Evolutionary conservation across 2,797 vertebrate species (phyloP).

Genomic region (Takifugu ocellatus): DNA sequence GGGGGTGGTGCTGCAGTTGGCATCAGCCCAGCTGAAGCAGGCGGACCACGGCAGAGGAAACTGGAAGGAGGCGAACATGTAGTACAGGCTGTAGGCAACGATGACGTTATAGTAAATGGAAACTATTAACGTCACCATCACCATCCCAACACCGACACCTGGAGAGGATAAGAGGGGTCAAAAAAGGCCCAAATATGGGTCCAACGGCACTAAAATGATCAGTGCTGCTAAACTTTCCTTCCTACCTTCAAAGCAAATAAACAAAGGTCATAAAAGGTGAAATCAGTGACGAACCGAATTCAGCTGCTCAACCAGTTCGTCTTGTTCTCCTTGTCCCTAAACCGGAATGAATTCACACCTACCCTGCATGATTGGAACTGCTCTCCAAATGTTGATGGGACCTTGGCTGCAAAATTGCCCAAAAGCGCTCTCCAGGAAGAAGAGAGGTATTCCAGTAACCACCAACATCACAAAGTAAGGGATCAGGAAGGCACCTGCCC

Average conservation of each 20-base stretch:
- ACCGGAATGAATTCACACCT: conserved; percentile 9
- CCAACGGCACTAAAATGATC: too few species aligned
- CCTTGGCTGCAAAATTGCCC: conserved; percentile 82
- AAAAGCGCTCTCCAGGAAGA: conserved; percentile 74
- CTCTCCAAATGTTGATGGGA: conserved; percentile 73
- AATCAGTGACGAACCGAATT: background rate
- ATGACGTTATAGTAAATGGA: conserved; percentile 92
- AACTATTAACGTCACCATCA: conserved; percentile 82
- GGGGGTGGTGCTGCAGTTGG: conserved; percentile 73
- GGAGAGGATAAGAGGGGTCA: conserved; percentile 10
- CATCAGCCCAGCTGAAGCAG: conserved; percentile 76
- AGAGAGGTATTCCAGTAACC: conserved; percentile 72
- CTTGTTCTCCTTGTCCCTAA: background rate
- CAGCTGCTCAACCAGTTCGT: background rate
- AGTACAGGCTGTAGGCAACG: conserved; percentile 90
- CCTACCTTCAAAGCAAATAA: too few species aligned
- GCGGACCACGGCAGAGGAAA: conserved; percentile 84
- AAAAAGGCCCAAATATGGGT: background rate
- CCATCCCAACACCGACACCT: conserved; percentile 91
- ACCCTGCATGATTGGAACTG: conserved; percentile 77
- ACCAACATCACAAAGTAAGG: conserved; percentile 74
- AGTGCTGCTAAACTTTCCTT: too few species aligned
- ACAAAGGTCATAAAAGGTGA: background rate
- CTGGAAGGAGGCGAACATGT: conserved; percentile 93
- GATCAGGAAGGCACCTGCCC: conserved; percentile 75